Evolutionary conservation across 2,797 vertebrate genomes (phyloP), one percentile per base, ranked within the genome.

Genomic region (Gobionotothen gibberifrons): DNA sequence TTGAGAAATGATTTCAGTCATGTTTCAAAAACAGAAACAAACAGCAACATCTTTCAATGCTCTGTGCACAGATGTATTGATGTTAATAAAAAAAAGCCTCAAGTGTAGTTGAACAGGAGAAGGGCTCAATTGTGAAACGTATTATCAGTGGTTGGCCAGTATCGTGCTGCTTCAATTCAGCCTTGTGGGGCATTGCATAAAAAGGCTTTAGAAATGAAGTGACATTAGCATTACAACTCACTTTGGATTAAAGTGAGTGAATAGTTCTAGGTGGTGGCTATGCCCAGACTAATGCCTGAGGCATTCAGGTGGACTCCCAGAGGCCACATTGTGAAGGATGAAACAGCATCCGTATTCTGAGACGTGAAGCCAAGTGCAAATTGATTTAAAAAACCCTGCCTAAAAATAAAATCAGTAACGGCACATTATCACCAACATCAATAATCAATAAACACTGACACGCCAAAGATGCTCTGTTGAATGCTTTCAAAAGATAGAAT

Each of bases 181-280:
- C n/a, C 22, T 4, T 26, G 2, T 46, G 10, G 17, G 9, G 26
- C 1, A 16, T 3, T 49, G 15, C 4, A 61, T 32, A 39, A 46
- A 72, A 62, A 22, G 29, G 32, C 17, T 59, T 58, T 19, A 44
- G 4, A 36, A 36, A 3, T 43, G 19, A 56, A 46, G 40, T 9
- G n/a, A 46, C 29, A 29, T 60, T 46, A 47, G 29, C 29, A 29
- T 60, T 46, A 47, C 46, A 63, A 64, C 42, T 43, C 32, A 72
- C 29, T 58, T 26, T 17, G 51, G 22, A 69, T 65, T 29, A 55
- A 15, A 29, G 13, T 19, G 42, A 69, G 47, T 80, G 67, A 75
- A 71, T 14, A 47, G 43, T 48, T 3, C 29, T 52, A 9, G 39
- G 21, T 51, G 44, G 29, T 52, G 13, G 17, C 12, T 1, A 40